Conservation (phyloP, 30 jellyfish, hydroid and myxozoan species). For the Chrysaora quinquecirrha region DNA sequence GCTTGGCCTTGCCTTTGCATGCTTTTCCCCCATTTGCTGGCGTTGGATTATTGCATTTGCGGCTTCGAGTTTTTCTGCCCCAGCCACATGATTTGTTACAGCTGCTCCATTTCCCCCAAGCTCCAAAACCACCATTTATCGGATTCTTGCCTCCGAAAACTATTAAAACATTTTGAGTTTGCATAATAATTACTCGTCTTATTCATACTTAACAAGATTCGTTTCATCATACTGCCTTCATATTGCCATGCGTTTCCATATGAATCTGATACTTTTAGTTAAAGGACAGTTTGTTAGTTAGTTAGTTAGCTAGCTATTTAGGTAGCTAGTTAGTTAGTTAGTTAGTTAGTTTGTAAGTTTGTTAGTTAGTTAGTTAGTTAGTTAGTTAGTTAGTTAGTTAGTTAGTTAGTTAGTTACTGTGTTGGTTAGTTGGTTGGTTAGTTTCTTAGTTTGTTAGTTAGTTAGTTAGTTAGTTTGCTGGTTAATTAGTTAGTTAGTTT, state of each 20-base stretch:
- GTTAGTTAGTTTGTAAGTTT: too few relatives aligned
- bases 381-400: too few relatives aligned
- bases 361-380: too few relatives aligned
- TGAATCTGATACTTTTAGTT: neutral
- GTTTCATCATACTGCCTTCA: neutral
- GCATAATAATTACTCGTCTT: too few relatives aligned
- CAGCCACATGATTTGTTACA: slow-evolving; percentile 26
- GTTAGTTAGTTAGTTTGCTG: too few relatives aligned
- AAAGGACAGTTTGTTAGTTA: neutral
- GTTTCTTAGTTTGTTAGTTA: too few relatives aligned
- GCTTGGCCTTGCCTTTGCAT: slow-evolving; percentile 9
- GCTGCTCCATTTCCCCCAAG: slow-evolving; percentile 17
- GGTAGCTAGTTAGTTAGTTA: too few relatives aligned
- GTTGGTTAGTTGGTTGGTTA: too few relatives aligned
- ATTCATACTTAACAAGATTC: neutral
- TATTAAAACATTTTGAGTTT: neutral
- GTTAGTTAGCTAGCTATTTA: neutral
- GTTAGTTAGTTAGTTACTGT: too few relatives aligned
- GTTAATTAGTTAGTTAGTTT: too few relatives aligned
- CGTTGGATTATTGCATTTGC: slow-evolving; percentile 10
- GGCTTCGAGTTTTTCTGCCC: slow-evolving; percentile 11
- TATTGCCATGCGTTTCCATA: neutral
- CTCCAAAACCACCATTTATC: slow-evolving; percentile 11
- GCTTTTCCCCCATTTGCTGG: neutral
- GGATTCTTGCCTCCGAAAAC: neutral